Evolutionary conservation across 2,888 invertebrate genomes (phyloP).

Genomic region (Tholera decimalis): DNA sequence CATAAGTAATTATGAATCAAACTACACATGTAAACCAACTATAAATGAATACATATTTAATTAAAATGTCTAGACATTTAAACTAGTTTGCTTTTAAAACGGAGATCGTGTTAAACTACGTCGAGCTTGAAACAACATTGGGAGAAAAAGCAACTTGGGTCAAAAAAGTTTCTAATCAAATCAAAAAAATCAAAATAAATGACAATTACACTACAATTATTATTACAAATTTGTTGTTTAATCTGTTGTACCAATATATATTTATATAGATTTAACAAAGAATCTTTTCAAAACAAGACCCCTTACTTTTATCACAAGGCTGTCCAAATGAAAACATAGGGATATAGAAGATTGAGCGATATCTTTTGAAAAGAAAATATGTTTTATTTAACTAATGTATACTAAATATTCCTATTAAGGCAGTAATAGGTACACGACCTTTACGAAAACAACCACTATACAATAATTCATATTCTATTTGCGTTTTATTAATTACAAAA

Average conservation of each 20-base stretch:
- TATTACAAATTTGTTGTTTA: too few relatives aligned
- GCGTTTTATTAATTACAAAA: too few relatives aligned
- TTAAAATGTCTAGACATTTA: slow-evolving; percentile 40
- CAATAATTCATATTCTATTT: background rate
- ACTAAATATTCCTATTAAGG: too few relatives aligned
- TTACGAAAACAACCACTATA: background rate
- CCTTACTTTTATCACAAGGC: background rate
- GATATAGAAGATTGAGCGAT: background rate
- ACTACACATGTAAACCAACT: background rate
- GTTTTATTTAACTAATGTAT: background rate
- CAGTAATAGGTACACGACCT: background rate
- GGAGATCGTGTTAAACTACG: slow-evolving; percentile 28
- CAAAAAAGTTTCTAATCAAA: slow-evolving; percentile 35
- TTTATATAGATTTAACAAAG: background rate
- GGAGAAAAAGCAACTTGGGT: slow-evolving; percentile 23
- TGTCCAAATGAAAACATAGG: background rate
- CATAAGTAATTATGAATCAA: slow-evolving; percentile 1
- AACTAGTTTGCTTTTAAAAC: slow-evolving; percentile 27
- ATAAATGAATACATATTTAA: slow-evolving; percentile 24
- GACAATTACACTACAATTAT: too few relatives aligned
- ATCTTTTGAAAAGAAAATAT: background rate
- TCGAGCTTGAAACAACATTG: slow-evolving; percentile 36
- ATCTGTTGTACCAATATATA: too few relatives aligned
- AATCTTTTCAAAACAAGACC: background rate
- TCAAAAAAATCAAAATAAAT: too few relatives aligned